Conservation (phyloP, 2,888 invertebrate genomes). For the Acanthacorydalis orientalis region DNA sequence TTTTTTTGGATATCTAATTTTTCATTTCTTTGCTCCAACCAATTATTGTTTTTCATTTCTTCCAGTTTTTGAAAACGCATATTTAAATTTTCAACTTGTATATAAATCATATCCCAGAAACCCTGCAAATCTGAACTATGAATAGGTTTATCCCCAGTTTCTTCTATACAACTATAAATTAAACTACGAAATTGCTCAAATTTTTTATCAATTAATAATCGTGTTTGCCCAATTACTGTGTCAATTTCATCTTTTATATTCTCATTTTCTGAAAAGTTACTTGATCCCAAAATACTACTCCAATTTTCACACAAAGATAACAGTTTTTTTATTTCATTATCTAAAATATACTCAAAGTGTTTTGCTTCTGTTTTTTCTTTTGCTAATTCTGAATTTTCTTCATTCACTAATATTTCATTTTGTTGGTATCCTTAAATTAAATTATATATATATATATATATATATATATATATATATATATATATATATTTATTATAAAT, state of each 20-base stretch:
- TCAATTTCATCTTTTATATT: slow-evolving; percentile 39
- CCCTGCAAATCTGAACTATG: slow-evolving; percentile 60
- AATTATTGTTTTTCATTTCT: slow-evolving; percentile 27
- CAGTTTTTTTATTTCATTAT: slow-evolving; percentile 35
- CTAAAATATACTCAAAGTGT: slow-evolving; percentile 27
- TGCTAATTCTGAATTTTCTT: background rate
- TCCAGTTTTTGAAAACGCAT: slow-evolving; percentile 37
- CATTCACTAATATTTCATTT: too few species aligned
- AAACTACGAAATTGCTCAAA: slow-evolving; percentile 56
- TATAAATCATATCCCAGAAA: slow-evolving; percentile 75
- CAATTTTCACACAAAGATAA: slow-evolving; percentile 34
- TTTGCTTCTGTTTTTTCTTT: slow-evolving; percentile 18
- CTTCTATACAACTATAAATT: slow-evolving; percentile 24
- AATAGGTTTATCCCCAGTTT: slow-evolving; percentile 29
- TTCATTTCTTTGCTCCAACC: slow-evolving; percentile 27
- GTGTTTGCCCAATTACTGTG: slow-evolving; percentile 61
- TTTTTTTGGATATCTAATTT: background rate
- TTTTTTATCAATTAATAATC: slow-evolving; percentile 57
- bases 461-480: too few species aligned
- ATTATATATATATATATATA: too few species aligned
- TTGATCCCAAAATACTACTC: slow-evolving; percentile 21
- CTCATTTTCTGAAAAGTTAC: slow-evolving; percentile 26
- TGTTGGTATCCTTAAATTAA: too few species aligned
- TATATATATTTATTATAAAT: too few species aligned
- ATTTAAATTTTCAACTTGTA: slow-evolving; percentile 52